Percentiles rank a stretch among this genome's conserved stretches.
Conservation (phyloP, 2,888 invertebrate genomes). For the Philonicus albiceps region DNA sequence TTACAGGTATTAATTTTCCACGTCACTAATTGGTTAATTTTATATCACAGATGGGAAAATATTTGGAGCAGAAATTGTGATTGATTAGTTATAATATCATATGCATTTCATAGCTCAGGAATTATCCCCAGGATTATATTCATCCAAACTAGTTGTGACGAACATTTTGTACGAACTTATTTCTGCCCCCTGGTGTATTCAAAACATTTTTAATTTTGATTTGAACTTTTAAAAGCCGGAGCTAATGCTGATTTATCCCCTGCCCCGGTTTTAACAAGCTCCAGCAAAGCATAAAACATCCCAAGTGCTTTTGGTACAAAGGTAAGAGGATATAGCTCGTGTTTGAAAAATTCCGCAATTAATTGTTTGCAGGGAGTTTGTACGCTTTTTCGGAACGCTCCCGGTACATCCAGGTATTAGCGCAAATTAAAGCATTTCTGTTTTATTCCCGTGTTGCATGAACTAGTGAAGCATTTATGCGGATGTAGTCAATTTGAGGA, state of each 20-base stretch:
- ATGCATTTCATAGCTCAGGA: background rate
- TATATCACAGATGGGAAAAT: background rate
- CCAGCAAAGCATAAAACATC: background rate
- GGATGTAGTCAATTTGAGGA: background rate
- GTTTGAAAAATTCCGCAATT: background rate
- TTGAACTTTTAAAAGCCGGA: background rate
- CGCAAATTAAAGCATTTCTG: background rate
- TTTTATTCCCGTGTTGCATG: background rate
- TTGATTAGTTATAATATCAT: background rate
- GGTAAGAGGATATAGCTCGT: background rate
- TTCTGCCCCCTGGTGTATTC: background rate
- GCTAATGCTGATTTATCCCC: background rate
- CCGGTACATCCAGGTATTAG: background rate
- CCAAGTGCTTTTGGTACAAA: background rate
- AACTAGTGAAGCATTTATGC: background rate
- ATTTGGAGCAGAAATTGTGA: constrained; percentile 26
- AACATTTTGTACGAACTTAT: background rate
- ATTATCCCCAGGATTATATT: background rate
- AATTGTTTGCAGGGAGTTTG: background rate
- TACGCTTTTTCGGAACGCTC: background rate
- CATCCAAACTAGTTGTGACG: background rate
- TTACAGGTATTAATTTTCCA: constrained; percentile 28
- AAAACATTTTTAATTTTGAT: background rate
- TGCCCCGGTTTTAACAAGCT: background rate
- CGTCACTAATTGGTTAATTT: constrained; percentile 15